These are phyloP conservation scores for Leptatherina wallacei DNA, from an alignment of 2,797 vertebrate species.

Conservation along the genomic window DNA sequence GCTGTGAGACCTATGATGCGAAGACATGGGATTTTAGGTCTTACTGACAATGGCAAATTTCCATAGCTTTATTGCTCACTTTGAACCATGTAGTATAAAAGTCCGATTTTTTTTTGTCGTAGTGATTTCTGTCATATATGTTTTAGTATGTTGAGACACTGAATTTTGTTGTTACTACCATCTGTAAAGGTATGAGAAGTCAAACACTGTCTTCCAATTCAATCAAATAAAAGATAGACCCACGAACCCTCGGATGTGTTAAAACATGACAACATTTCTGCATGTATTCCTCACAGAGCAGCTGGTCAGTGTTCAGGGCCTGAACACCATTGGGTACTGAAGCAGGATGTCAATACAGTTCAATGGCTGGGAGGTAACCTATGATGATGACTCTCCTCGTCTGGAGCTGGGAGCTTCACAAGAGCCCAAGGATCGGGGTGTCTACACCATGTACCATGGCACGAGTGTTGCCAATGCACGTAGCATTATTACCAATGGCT, in stretches of 20 bases:
- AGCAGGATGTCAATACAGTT: slow-evolving; percentile 57
- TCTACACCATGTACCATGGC: slow-evolving; percentile 84
- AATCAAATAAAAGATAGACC: not conserved
- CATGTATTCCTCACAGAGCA: slow-evolving; percentile 7
- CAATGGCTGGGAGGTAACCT: slow-evolving; percentile 64
- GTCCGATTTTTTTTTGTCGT: not conserved
- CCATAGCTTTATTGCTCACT: not conserved
- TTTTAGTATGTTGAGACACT: too few species aligned
- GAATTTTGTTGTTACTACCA: too few species aligned
- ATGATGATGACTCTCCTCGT: slow-evolving; percentile 51
- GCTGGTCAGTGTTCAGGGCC: not conserved
- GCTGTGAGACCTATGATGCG: not conserved
- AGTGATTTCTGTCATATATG: not conserved
- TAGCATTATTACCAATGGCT: slow-evolving; percentile 71
- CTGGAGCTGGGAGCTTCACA: slow-evolving; percentile 61
- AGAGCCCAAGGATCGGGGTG: slow-evolving; percentile 52
- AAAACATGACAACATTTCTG: not conserved
- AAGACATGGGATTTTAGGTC: too few species aligned
- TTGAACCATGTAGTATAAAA: too few species aligned
- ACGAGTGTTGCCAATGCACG: slow-evolving; percentile 64
- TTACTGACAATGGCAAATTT: not conserved
- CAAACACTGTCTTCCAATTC: too few species aligned
- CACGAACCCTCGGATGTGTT: not conserved
- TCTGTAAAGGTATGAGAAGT: too few species aligned
- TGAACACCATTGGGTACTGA: not conserved